These are phyloP conservation scores for Neomonachus schauinslandi DNA, from an alignment of 2,113 vertebrate species.

Conservation along the genomic window DNA sequence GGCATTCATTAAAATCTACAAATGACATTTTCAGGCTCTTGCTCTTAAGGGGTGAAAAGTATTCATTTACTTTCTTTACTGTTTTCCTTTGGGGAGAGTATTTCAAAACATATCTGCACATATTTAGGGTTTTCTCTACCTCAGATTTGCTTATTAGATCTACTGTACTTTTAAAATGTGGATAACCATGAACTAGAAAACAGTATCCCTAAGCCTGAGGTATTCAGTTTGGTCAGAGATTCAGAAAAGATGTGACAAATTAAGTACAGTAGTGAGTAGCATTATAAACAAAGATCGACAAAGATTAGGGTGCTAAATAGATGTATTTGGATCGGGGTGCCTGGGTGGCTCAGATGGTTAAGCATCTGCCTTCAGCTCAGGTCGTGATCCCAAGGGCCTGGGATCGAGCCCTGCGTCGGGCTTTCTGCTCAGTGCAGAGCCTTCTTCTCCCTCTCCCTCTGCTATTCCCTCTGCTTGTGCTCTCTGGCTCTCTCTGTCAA, in stretches of 20 bases:
- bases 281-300: background rate
- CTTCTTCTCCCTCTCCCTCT: too few species aligned
- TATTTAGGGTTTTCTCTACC: background rate
- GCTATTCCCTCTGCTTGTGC: too few species aligned
- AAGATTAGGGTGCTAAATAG: background rate
- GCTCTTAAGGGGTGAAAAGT: background rate
- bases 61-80: background rate
- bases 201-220: background rate
- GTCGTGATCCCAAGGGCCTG: too few species aligned
- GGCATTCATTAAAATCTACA: slow-evolving; percentile 19
- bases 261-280: background rate
- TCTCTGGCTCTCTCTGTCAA: too few species aligned
- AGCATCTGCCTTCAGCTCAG: too few species aligned
- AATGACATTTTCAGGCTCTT: background rate
- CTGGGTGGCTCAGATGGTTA: too few species aligned
- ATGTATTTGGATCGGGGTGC: background rate
- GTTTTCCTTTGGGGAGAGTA: slow-evolving; percentile 1
- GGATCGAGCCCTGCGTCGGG: too few species aligned
- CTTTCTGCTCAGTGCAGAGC: too few species aligned
- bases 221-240: background rate
- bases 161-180: background rate
- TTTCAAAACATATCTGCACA: background rate
- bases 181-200: background rate
- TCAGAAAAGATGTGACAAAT: slow-evolving; percentile 26
- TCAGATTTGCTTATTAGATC: background rate